phyloP scores from a whole-genome alignment of 2,797 vertebrate genomes.

The Clarias platycephalus region DNA sequence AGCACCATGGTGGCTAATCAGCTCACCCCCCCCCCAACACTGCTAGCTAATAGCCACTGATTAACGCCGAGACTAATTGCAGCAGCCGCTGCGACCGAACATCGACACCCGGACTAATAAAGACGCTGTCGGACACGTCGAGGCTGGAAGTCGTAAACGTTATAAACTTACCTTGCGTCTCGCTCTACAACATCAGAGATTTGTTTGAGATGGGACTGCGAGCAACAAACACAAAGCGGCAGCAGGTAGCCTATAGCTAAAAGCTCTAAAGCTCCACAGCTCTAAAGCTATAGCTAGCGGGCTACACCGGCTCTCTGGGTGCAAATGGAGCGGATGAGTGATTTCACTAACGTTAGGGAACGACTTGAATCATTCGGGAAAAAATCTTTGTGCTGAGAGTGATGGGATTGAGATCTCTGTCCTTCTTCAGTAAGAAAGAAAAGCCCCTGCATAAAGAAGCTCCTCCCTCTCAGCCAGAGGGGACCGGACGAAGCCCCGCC shows the following conservation, averaged over 20 bases:
- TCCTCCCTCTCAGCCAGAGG: conserved; percentile 54
- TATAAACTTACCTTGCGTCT: conserved; percentile 82
- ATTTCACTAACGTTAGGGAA: conserved; percentile 58
- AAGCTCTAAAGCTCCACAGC: conserved; percentile 17
- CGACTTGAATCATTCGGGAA: conserved; percentile 61
- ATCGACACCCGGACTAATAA: not conserved
- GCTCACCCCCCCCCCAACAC: not conserved
- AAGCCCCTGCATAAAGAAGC: conserved; percentile 51
- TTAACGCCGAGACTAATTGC: conserved; percentile 47
- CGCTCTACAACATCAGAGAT: conserved; percentile 91
- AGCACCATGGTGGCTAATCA: conserved; percentile 27
- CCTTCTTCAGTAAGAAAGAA: conserved; percentile 61
- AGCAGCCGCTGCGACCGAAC: conserved; percentile 5
- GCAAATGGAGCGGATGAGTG: conserved; percentile 57
- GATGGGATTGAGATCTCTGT: conserved; percentile 51
- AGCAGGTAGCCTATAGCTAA: conserved; percentile 70
- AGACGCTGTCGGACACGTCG: not conserved
- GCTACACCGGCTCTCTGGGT: conserved; percentile 32
- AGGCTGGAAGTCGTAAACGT: conserved; percentile 49
- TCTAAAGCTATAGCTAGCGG: conserved; percentile 52
- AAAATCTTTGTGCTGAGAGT: conserved; percentile 49
- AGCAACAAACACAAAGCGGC: conserved; percentile 77
- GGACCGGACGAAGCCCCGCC: conserved; percentile 65
- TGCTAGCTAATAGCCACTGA: conserved; percentile 41
- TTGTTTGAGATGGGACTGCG: conserved; percentile 76